These are phyloP conservation scores for Sebastolobus alascanus DNA, from an alignment of 2,797 vertebrate genomes.

Conservation along the genomic window DNA sequence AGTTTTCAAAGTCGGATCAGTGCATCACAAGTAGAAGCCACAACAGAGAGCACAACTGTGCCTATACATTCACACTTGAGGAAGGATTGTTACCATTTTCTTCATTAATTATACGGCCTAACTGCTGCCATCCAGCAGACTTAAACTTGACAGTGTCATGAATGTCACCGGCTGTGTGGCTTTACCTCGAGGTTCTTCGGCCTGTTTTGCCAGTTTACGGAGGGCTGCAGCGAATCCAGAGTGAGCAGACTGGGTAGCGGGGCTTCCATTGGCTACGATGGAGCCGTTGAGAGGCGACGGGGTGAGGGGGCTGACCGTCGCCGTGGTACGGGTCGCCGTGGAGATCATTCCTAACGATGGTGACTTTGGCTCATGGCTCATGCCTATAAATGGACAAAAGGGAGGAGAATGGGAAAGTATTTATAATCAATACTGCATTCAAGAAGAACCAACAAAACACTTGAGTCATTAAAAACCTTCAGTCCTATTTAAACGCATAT, in stretches of 20 bases:
- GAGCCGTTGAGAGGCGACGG: slow-evolving; percentile 97
- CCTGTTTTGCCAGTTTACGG: slow-evolving; percentile 99
- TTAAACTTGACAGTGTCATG: not conserved
- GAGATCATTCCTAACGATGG: slow-evolving; percentile 99
- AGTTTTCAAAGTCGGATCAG: too few species aligned
- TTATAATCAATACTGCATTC: slow-evolving; percentile 38
- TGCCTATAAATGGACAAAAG: slow-evolving; percentile 89
- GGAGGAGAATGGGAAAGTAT: slow-evolving; percentile 51
- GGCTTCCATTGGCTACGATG: slow-evolving; percentile 98
- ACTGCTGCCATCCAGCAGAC: not conserved
- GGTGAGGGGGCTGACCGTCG: slow-evolving; percentile 98
- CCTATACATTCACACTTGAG: not conserved
- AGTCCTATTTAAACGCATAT: not conserved
- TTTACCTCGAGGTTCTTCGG: slow-evolving; percentile 98
- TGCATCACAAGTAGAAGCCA: too few species aligned
- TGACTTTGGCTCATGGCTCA: slow-evolving; percentile 99
- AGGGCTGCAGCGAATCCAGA: slow-evolving; percentile 98
- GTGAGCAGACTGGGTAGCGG: slow-evolving; percentile 93
- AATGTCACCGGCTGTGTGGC: not conserved
- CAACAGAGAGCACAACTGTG: not conserved
- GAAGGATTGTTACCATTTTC: not conserved
- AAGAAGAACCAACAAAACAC: slow-evolving; percentile 20
- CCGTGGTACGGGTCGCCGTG: slow-evolving; percentile 96
- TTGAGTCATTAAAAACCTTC: not conserved
- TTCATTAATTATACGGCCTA: not conserved